A percentile compares a stretch with the other conserved stretches of the same genome.
Evolutionary conservation across 2,113 vertebrate genomes (phyloP).

Genomic region (Jacana jacana): DNA sequence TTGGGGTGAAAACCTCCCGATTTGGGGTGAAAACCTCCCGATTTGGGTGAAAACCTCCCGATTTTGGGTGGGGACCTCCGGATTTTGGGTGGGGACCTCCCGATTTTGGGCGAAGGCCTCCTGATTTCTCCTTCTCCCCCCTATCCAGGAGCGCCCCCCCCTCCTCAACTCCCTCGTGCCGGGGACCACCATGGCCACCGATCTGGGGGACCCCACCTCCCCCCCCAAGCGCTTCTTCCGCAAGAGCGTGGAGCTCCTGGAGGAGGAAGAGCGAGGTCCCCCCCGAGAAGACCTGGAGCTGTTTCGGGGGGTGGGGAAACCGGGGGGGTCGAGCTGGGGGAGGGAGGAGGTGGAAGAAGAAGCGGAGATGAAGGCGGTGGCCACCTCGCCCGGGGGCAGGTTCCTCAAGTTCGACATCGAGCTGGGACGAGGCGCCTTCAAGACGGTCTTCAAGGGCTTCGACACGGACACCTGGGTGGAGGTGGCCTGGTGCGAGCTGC

Average conservation of each 20-base stretch:
- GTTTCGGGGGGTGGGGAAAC: slow-evolving; percentile 71
- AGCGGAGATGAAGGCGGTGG: slow-evolving; percentile 96
- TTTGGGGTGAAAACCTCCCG: no score
- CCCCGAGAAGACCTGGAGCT: neutral
- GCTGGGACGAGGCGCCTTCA: slow-evolving; percentile 91
- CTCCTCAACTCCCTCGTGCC: neutral
- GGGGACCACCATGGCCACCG: neutral
- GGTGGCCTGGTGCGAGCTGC: slow-evolving; percentile 91
- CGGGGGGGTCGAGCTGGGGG: neutral
- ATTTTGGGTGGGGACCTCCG: no score
- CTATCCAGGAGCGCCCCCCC: neutral
- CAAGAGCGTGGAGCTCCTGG: neutral
- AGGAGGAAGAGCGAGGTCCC: neutral
- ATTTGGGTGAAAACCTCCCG: no score
- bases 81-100: no score
- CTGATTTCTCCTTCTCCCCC: no score
- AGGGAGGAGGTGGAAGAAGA: slow-evolving; percentile 88
- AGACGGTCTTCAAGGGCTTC: slow-evolving; percentile 93
- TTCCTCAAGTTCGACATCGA: slow-evolving; percentile 95
- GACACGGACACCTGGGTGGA: slow-evolving; percentile 95
- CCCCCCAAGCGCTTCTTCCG: neutral
- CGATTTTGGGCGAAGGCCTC: no score
- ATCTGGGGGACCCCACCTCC: neutral
- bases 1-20: no score
- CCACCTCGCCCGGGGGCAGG: slow-evolving; percentile 88